These are phyloP conservation scores for Poliocrania exsul DNA, from an alignment of 2,797 vertebrate species.

Conservation along the genomic window DNA sequence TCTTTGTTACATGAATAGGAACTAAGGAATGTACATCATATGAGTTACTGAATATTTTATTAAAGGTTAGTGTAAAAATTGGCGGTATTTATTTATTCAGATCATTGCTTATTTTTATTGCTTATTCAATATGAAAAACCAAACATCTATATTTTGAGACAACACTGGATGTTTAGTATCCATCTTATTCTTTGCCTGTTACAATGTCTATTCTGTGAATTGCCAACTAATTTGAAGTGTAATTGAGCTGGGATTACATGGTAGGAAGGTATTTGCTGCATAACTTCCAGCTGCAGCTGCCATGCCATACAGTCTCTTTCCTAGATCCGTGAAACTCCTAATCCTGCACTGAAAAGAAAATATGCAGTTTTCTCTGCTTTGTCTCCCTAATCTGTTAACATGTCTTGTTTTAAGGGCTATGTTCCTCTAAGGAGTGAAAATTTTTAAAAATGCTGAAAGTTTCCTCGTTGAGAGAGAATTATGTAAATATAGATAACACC, in stretches of 20 bases:
- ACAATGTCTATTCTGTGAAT: neutral
- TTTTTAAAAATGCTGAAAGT: neutral
- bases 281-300: neutral
- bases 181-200: neutral
- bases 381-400: neutral
- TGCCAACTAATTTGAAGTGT: neutral
- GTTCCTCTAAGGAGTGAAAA: neutral
- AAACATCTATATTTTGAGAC: neutral
- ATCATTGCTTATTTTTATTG: neutral
- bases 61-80: neutral
- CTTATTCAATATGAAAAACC: neutral
- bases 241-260: neutral
- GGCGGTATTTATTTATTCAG: neutral
- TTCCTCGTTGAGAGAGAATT: neutral
- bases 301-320: accelerated
- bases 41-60: neutral
- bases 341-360: neutral
- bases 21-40: neutral
- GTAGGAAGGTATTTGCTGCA: neutral
- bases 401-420: neutral
- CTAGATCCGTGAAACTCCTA: neutral
- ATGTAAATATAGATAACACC: neutral
- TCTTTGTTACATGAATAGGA: neutral
- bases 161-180: neutral
- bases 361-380: accelerated